Base-by-base conservation (phyloP, 1,140 invertebrate species). In the Platyura marginata region DNA sequence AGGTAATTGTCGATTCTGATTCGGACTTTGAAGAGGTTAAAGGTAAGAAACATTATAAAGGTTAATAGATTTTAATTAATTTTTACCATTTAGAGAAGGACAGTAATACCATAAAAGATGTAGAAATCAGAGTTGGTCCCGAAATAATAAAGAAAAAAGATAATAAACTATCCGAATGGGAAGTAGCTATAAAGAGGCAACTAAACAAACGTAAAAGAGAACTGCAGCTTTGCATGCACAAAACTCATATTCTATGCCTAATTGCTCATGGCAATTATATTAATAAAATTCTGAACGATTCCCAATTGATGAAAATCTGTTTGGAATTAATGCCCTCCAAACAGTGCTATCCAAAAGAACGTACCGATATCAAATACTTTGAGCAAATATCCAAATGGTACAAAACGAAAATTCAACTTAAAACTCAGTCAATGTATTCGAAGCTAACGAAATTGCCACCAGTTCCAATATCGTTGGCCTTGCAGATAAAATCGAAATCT, bases 161-260 rank as follows among this genome's bases (percentile, higher is more conserved):
- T n/a, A n/a, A n/a, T n/a, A n/a, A n/a, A n/a, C n/a, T n/a, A n/a
- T n/a, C n/a, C n/a, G n/a, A n/a, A n/a, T n/a, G n/a, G n/a, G n/a
- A n/a, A n/a, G n/a, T n/a, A n/a, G n/a, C n/a, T n/a, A n/a, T 90
- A 40, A 77, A 79, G 56, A 67, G 76, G 50, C 67, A 74, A 52
- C 65, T 91, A 19, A 90, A 89, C 53, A 67, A 76, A 44, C 70
- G 74, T 33, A 73, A 77, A 48, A 83, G 79, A 61, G 76, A 81
- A 51, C 70, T 77, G 53, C 81, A 90, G 62, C 53, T 84, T 19
- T 70, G 77, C 41, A 64, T 88, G 49, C 90, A 94, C 54, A 91
- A 93, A 72, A 78, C 80, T 19, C 80, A 87, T 59, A 57, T 94
- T 13, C 60, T 94, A 15, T 83, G 81, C 56, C 79, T 84, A 64